phyloP scores from a whole-genome alignment of 2,113 vertebrate genomes.

The Eulemur rufifrons region DNA sequence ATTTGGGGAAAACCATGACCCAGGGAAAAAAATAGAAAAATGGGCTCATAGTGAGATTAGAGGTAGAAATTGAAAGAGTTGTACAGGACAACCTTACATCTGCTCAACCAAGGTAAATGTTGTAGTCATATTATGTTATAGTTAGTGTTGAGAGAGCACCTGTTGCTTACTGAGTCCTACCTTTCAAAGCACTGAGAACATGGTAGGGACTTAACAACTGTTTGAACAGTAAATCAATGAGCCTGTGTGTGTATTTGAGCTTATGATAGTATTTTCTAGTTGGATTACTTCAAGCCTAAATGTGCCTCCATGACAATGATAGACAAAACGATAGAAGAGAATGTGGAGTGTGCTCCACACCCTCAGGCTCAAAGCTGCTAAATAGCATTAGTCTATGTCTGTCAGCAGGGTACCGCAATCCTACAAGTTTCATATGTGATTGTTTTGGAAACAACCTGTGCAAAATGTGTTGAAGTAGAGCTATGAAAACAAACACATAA shows the following conservation, averaged over 20 bases:
- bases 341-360: background rate
- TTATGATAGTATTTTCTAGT: background rate
- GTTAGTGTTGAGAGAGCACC: background rate
- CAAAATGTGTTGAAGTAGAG: background rate
- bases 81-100: background rate
- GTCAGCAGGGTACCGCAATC: background rate
- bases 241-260: background rate
- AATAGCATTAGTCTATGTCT: background rate
- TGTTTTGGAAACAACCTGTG: background rate
- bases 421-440: background rate
- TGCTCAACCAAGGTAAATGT: background rate
- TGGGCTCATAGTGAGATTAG: background rate
- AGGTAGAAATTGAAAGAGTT: background rate
- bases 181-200: background rate
- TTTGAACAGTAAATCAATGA: background rate
- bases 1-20: background rate
- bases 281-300: background rate
- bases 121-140: background rate
- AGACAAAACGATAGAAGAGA: background rate
- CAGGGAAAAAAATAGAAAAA: background rate
- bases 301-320: background rate
- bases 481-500: background rate
- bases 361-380: background rate
- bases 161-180: background rate
- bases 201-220: background rate